Evolutionary conservation across 2,888 invertebrate genomes (phyloP), one percentile per base, ranked within the genome.

Genomic region (Digitonthophagus gazella): DNA sequence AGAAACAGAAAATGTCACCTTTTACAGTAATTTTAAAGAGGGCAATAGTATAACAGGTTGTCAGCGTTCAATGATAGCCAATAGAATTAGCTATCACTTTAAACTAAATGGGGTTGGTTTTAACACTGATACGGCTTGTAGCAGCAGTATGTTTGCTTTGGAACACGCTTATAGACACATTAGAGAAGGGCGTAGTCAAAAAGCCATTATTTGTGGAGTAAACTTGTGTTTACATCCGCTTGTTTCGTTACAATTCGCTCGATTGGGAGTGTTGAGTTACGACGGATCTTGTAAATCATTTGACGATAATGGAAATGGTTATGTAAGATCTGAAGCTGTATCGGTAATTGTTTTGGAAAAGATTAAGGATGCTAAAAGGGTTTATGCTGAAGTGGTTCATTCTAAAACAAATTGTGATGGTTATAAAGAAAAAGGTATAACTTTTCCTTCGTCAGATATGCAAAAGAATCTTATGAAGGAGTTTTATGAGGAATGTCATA

Each of bases 221-320:
- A 0, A 89, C 80, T 83, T 98, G 19, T 91, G 93, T 75, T 85
- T 97, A 0, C 95, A 95, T 84, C 96, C 97, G 18, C 92, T 90
- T 72, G 91, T 94, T 0, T 93, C 97, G 0, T 83, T 96, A 58
- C 96, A 97, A n/a, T n/a, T n/a, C n/a, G n/a, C n/a, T n/a, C n/a
- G n/a, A n/a, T n/a, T n/a, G n/a, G n/a, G n/a, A n/a, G 92, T 93
- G 77, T 82, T 98, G 2, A 92, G 96, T 1, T 84, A 88, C 0
- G 93, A 96, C 72, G 97, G 98, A 0, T 87, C 87, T 65, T 97
- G 97, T 82, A 94, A 95, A 78, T 91, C 93, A 57, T 98, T 98
- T 79, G 98, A 98, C 82, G 90, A 90, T 72, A 86, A 88, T 65
- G 93, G 91, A 15, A 87, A 91, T 75, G n/a, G n/a, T n/a, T n/a